Evolutionary conservation across 2,113 vertebrate species (phyloP).

Genomic region (Paratilapia polleni): DNA sequence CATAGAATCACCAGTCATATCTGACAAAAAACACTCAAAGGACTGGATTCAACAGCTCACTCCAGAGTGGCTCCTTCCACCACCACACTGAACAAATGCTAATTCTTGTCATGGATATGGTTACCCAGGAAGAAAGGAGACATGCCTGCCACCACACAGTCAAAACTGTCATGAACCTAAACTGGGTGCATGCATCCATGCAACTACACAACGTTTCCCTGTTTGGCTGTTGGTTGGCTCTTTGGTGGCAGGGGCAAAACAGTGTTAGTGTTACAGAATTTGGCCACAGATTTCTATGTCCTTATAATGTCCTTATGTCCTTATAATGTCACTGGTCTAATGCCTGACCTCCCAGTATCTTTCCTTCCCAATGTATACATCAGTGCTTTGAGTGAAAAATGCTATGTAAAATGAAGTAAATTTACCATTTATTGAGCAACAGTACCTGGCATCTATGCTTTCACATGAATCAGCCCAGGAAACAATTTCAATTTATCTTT

Average conservation of each 20-base stretch:
- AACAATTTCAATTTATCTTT: neutral
- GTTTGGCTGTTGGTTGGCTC: neutral
- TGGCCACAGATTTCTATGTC: neutral
- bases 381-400: neutral
- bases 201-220: neutral
- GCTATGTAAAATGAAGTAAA: rapidly evolving
- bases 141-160: neutral
- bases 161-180: neutral
- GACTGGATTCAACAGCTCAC: neutral
- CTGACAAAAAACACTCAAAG: neutral
- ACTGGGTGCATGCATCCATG: neutral
- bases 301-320: neutral
- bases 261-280: neutral
- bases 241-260: neutral
- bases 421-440: rapidly evolving
- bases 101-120: no score
- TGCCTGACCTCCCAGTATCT: neutral
- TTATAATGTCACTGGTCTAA: neutral
- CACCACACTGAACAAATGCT: neutral
- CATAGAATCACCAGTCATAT: neutral
- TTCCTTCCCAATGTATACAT: neutral
- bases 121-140: neutral
- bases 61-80: neutral
- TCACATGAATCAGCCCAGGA: neutral
- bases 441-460: neutral